These are phyloP conservation scores for Megaleporinus macrocephalus DNA, from an alignment of 2,113 vertebrate genomes.

Conservation along the genomic window DNA sequence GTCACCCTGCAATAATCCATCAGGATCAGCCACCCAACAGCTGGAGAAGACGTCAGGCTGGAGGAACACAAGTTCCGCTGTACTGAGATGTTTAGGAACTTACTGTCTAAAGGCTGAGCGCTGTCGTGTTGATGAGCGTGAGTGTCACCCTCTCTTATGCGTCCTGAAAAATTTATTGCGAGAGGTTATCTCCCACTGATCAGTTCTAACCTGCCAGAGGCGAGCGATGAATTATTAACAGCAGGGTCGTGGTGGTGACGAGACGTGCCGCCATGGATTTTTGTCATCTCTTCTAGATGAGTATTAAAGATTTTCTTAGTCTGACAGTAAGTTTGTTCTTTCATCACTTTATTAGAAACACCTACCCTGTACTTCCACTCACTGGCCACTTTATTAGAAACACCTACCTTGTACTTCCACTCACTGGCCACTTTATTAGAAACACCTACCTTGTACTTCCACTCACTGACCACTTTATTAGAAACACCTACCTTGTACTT, in stretches of 20 bases:
- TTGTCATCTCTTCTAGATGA: constrained; percentile 67
- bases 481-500: no score
- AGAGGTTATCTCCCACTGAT: constrained; percentile 73
- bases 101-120: not conserved
- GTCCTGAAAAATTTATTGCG: constrained; percentile 75
- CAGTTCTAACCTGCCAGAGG: constrained; percentile 71
- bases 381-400: no score
- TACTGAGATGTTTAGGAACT: not conserved
- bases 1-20: not conserved
- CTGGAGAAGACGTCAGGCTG: not conserved
- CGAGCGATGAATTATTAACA: constrained; percentile 73
- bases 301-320: constrained; percentile 62
- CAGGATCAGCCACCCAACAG: not conserved
- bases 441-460: no score
- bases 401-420: no score
- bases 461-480: no score
- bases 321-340: constrained; percentile 49
- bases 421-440: no score
- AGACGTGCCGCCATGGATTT: constrained; percentile 74
- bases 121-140: constrained; percentile 8
- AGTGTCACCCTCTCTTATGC: constrained; percentile 7
- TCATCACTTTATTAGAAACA: not conserved
- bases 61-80: not conserved
- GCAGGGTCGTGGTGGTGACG: constrained; percentile 61
- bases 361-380: no score